phyloP scores from a whole-genome alignment of 2,113 vertebrate species.

The Erythrolamprus reginae region DNA sequence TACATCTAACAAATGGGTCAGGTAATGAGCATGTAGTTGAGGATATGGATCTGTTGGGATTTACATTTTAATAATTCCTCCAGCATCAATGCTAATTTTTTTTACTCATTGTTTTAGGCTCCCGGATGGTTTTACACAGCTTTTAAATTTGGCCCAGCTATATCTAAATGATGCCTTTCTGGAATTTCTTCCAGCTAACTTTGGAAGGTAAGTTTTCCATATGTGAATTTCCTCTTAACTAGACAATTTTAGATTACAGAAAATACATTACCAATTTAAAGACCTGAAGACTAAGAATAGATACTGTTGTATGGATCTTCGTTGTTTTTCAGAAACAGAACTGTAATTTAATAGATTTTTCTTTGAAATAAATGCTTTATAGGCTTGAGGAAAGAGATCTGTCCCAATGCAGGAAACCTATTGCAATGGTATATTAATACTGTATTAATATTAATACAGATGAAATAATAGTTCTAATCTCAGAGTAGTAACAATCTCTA shows the following conservation, averaged over 20 bases:
- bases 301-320: background rate
- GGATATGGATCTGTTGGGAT: conserved; percentile 49
- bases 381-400: background rate
- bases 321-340: background rate
- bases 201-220: conserved; percentile 89
- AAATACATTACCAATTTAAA: background rate
- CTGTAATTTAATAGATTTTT: background rate
- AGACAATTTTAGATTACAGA: background rate
- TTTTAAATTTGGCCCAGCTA: conserved; percentile 97
- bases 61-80: conserved; percentile 57
- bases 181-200: conserved; percentile 97
- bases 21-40: conserved; percentile 32
- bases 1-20: conserved; percentile 28
- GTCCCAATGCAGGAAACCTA: background rate
- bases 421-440: background rate
- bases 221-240: background rate
- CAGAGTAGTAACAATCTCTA: background rate
- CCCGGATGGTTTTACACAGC: conserved; percentile 97
- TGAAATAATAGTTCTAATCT: background rate
- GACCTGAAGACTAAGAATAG: rapidly evolving
- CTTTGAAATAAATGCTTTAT: background rate
- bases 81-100: conserved; percentile 47
- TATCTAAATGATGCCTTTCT: conserved; percentile 99
- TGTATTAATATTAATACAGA: background rate
- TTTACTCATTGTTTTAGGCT: conserved; percentile 75